A percentile compares a stretch with the other conserved stretches of the same genome.
phyloP scores from a whole-genome alignment of 2,888 invertebrate genomes.

The Drosophila ochracea region DNA sequence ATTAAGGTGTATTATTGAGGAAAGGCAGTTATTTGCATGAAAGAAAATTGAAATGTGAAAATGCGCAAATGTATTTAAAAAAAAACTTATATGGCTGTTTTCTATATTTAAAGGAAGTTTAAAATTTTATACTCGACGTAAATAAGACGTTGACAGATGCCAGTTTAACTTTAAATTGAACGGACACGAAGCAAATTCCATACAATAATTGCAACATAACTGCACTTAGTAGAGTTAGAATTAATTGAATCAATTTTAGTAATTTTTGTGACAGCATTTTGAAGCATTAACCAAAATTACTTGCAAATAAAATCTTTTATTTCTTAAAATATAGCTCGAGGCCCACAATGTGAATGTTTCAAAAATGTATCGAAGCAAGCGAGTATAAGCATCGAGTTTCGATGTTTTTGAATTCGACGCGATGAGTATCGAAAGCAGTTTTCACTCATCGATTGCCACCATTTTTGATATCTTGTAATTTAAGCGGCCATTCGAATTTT shows the following conservation, averaged over 20 bases:
- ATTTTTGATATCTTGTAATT: neutral
- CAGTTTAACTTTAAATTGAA: neutral
- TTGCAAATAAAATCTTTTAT: neutral
- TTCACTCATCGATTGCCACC: neutral
- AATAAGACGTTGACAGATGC: neutral
- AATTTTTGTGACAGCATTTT: neutral
- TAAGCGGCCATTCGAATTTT: neutral
- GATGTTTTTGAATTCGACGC: neutral
- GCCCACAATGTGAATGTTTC: neutral
- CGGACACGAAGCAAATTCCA: neutral
- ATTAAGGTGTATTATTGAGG: neutral
- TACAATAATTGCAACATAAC: neutral
- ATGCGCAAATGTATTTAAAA: neutral
- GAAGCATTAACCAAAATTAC: neutral
- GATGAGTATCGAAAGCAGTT: neutral
- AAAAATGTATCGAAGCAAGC: neutral
- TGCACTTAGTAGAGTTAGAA: neutral
- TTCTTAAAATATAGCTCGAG: neutral
- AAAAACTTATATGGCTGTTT: neutral
- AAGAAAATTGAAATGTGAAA: neutral
- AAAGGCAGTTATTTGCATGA: neutral
- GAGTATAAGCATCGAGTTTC: neutral
- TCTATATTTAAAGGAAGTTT: neutral
- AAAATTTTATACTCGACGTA: neutral
- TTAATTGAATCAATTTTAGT: neutral